Percentiles rank a stretch among this genome's conserved stretches.
Conservation (phyloP, 2,888 invertebrate species). For the Dorcus parallelipipedus region DNA sequence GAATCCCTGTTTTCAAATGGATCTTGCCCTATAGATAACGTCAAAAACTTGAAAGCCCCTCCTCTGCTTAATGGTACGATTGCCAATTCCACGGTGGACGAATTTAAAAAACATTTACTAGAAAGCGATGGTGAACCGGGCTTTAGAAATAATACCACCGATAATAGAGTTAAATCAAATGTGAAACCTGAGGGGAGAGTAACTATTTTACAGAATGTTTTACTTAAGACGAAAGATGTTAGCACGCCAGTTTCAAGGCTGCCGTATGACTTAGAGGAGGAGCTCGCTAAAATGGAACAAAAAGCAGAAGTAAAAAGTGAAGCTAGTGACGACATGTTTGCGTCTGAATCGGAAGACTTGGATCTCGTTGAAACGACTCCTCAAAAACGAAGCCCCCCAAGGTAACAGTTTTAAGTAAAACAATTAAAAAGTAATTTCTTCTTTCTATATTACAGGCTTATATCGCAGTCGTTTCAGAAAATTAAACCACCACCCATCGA, state of each 20-base stretch:
- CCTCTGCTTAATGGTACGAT: not conserved
- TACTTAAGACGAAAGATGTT: slow-evolving; percentile 2
- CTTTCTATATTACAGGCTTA: too few relatives aligned
- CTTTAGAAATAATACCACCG: not conserved
- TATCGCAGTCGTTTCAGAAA: too few relatives aligned
- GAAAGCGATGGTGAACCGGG: slow-evolving; percentile 3
- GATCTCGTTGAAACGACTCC: slow-evolving; percentile 40
- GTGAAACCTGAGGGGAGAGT: slow-evolving; percentile 2
- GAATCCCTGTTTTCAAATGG: slow-evolving; percentile 13
- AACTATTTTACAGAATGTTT: slow-evolving; percentile 9
- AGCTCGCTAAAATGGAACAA: slow-evolving; percentile 7
- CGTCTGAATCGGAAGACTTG: slow-evolving; percentile 26
- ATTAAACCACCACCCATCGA: too few relatives aligned
- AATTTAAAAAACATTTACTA: slow-evolving; percentile 12
- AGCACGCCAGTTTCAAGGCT: not conserved
- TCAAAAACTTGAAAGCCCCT: too few relatives aligned
- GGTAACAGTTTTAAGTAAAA: not conserved
- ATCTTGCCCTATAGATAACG: too few relatives aligned
- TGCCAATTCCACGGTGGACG: slow-evolving; percentile 12
- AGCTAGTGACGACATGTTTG: slow-evolving; percentile 22
- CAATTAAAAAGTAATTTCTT: too few relatives aligned
- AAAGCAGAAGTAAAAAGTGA: slow-evolving; percentile 1
- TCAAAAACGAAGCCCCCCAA: slow-evolving; percentile 18
- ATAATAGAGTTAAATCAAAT: not conserved
- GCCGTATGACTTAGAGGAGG: slow-evolving; percentile 6